Percentiles rank a stretch among this genome's conserved stretches.
Evolutionary conservation across 92 coral and sea anemone species (phyloP).

Genomic region (Heteractis magnifica): DNA sequence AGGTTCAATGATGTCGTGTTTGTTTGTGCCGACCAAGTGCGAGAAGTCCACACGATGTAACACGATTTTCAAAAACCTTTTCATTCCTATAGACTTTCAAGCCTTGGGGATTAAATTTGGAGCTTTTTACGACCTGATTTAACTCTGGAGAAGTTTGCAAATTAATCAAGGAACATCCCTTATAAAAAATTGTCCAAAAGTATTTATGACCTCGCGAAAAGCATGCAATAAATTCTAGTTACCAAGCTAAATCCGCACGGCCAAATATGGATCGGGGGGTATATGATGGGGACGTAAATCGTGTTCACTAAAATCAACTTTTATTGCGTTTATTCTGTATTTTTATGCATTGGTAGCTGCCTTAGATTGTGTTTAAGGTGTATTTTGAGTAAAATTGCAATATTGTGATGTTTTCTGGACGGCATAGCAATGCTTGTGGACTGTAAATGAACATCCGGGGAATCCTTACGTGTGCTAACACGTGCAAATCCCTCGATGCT

Average conservation of each 20-base stretch:
- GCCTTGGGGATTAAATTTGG: neutral
- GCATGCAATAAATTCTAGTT: slow-evolving; percentile 12
- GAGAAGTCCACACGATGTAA: slow-evolving; percentile 28
- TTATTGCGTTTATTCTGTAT: neutral
- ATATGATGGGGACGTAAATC: neutral
- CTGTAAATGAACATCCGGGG: slow-evolving; percentile 95
- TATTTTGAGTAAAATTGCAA: neutral
- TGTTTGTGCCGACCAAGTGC: slow-evolving; percentile 19
- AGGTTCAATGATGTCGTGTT: slow-evolving; percentile 8
- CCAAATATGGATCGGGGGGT: slow-evolving; percentile 2
- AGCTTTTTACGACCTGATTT: slow-evolving; percentile 20
- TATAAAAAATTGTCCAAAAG: neutral
- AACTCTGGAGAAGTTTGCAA: slow-evolving; percentile 12
- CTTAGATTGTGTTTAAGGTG: neutral
- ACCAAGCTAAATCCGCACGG: slow-evolving; percentile 24
- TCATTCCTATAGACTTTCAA: neutral
- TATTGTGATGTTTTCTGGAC: slow-evolving; percentile 15
- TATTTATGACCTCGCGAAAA: slow-evolving; percentile 36
- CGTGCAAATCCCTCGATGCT: slow-evolving; percentile 84
- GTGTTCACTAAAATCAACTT: neutral
- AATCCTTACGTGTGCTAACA: slow-evolving; percentile 77
- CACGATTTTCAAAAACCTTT: neutral
- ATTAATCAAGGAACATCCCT: slow-evolving; percentile 4
- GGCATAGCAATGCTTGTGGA: slow-evolving; percentile 17
- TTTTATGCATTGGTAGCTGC: neutral